Conservation (phyloP, 1,140 invertebrate species). For the Sitobion miscanthi region DNA sequence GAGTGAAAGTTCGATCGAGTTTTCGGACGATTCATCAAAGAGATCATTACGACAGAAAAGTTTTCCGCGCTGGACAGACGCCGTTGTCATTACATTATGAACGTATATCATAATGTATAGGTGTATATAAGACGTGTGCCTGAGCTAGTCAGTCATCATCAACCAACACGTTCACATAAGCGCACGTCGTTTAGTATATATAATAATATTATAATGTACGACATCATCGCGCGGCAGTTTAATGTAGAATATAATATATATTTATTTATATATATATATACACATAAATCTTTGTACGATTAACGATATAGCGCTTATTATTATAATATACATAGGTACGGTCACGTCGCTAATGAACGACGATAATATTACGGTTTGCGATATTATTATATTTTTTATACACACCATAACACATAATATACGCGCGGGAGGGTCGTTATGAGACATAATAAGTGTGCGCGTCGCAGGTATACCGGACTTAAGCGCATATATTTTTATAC, state of each 20-base stretch:
- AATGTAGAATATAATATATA: background rate
- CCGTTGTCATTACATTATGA: background rate
- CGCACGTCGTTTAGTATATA: background rate
- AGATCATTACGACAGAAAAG: conserved; percentile 20
- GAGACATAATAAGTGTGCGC: background rate
- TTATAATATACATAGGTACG: too few species aligned
- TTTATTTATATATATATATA: background rate
- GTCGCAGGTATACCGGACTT: background rate
- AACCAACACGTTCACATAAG: background rate
- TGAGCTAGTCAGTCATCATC: background rate
- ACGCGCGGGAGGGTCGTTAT: background rate
- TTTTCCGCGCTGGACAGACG: background rate
- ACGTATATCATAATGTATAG: background rate
- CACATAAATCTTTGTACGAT: too few species aligned
- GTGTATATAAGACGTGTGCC: background rate
- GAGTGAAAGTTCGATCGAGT: conserved; percentile 27
- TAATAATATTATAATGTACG: background rate
- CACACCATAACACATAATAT: too few species aligned
- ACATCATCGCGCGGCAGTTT: background rate
- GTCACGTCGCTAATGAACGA: too few species aligned
- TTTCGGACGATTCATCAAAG: conserved; percentile 4
- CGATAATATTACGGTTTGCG: too few species aligned
- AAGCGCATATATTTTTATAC: background rate
- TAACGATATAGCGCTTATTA: too few species aligned
- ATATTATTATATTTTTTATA: too few species aligned